These are phyloP conservation scores for Sinocyclocheilus grahami DNA, from an alignment of 2,113 vertebrate genomes.

Conservation along the genomic window DNA sequence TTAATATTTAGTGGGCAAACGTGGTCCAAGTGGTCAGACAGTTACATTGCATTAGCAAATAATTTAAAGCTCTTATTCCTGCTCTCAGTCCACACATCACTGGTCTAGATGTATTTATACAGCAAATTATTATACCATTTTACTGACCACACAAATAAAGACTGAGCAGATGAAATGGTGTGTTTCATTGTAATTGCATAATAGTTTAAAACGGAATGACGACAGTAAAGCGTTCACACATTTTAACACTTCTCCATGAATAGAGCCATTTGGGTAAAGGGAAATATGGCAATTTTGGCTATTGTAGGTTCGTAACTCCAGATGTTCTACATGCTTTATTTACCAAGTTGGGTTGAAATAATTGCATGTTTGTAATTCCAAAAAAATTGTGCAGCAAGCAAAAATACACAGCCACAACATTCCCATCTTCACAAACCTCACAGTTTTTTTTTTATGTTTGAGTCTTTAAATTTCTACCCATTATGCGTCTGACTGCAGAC, in stretches of 20 bases:
- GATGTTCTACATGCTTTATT: constrained; percentile 48
- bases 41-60: constrained; percentile 4
- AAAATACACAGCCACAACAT: constrained; percentile 17
- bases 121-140: constrained; percentile 11
- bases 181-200: constrained; percentile 13
- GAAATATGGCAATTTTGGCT: constrained; percentile 36
- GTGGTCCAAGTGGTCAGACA: constrained; percentile 6
- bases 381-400: neutral
- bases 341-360: constrained; percentile 31
- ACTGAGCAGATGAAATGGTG: constrained; percentile 2
- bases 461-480: neutral
- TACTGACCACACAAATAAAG: constrained; percentile 7
- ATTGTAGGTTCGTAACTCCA: constrained; percentile 44
- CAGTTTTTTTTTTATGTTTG: neutral
- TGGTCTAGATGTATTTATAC: constrained; percentile 23
- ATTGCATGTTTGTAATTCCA: constrained; percentile 37
- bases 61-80: neutral
- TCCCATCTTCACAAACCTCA: neutral
- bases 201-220: constrained; percentile 8
- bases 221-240: neutral
- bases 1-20: neutral
- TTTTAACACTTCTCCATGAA: neutral
- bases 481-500: constrained; percentile 11
- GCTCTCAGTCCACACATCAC: neutral
- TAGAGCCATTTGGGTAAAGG: constrained; percentile 3